Percentiles rank a stretch among this genome's conserved stretches.
Evolutionary conservation across 2,113 vertebrate species (phyloP).

Genomic region (Rhea pennata): DNA sequence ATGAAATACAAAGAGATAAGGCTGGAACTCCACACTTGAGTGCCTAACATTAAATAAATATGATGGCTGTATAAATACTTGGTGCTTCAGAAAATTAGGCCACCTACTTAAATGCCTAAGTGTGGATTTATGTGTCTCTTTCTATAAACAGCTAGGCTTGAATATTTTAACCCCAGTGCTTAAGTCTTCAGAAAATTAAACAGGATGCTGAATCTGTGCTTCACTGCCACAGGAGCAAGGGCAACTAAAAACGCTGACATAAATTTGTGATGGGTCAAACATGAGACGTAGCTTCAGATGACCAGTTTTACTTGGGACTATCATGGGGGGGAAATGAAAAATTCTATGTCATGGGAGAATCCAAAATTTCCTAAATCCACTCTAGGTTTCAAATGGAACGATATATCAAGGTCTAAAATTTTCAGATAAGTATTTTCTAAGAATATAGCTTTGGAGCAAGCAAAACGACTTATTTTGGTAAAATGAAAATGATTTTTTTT

Average conservation of each 20-base stretch:
- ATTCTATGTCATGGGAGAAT: background rate
- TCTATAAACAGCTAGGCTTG: background rate
- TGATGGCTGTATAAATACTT: constrained; percentile 20
- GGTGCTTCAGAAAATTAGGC: constrained; percentile 47
- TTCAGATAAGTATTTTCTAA: background rate
- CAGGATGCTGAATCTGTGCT: background rate
- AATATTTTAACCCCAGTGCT: background rate
- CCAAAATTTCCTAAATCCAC: background rate
- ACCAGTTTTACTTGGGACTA: background rate
- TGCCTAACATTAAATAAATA: constrained; percentile 64
- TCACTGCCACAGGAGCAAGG: background rate
- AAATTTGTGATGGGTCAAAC: background rate
- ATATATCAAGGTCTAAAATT: background rate
- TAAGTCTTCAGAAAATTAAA: background rate
- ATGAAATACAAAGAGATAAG: constrained; percentile 1
- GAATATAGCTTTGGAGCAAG: background rate
- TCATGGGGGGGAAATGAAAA: fast-evolving
- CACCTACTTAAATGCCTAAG: constrained; percentile 24
- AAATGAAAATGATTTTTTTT: background rate
- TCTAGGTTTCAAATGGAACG: background rate
- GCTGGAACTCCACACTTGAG: constrained; percentile 9
- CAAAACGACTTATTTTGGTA: background rate
- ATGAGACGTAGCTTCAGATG: background rate
- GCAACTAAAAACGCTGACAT: background rate
- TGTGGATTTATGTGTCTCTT: background rate